Evolutionary conservation across 2,113 vertebrate genomes (phyloP), one percentile per base, ranked within the genome.

Genomic region (Triplophysa siluroides): DNA sequence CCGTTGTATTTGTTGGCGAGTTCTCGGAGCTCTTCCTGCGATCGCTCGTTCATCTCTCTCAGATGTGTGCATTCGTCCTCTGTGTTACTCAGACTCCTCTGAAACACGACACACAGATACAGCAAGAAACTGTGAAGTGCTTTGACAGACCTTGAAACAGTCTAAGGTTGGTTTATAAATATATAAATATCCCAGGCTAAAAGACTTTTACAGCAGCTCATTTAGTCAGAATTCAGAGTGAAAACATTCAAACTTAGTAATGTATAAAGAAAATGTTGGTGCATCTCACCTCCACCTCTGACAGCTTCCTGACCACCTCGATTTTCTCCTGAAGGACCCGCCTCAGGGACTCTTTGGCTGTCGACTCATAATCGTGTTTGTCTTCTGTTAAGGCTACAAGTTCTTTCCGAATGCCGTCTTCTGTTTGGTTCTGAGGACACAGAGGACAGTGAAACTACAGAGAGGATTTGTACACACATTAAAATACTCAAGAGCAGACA

Each of bases 311-410:
- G 90, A 98, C 96, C 89, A 99, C 98, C 90, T 98, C 98, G 8
- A 99, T 98, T 91, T 99, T 99, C 92, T 99, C 98, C 94, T 99
- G 96, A 91, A 99, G 94, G 86, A 98, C 97, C 90, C 95, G 93
- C 94, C 97, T 95, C 94, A 99, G 93, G 84, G 97, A 97, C 92
- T 98, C 97, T 94, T 98, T 99, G 81, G 97, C 96, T 74, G 96
- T 99, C n/a, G 96, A 98, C 91, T 99, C 98, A 38, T 99, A 99
- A 90, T 96, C 98, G 90, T 98, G 95, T 94, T 99, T 99, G 90
- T 99, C 98, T 75, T 99, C 97, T 79, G 98, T 97, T 80, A 99
- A 94, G 74, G 97, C 94, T 87, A 98, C 87, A 61, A 99, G 93
- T 82, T 99, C 98, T 85, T 98, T 99, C 45, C 96, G 94, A 87